A percentile compares a stretch with the other conserved stretches of the same genome.
These are phyloP conservation scores for Crepidodera aurea DNA, from an alignment of 2,888 invertebrate species.

Conservation along the genomic window DNA sequence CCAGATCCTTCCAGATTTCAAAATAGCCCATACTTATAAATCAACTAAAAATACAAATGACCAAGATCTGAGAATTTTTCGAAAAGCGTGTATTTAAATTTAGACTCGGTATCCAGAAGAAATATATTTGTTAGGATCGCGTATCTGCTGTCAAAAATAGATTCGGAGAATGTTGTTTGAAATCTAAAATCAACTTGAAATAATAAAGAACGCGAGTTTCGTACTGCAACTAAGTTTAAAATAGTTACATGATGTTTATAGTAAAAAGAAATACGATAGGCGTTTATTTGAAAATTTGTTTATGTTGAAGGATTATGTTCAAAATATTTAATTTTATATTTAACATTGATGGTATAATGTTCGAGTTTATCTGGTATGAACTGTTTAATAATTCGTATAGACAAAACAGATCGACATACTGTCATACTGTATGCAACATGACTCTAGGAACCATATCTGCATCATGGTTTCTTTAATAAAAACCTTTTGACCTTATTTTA, in stretches of 20 bases:
- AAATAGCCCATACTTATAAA: conserved; percentile 14
- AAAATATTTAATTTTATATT: not conserved
- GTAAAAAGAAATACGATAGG: too few relatives aligned
- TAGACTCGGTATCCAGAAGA: conserved; percentile 32
- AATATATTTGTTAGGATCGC: conserved; percentile 18
- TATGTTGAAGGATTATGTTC: not conserved
- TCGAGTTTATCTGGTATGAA: too few relatives aligned
- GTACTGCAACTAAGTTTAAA: conserved; percentile 2
- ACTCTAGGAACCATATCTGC: too few relatives aligned
- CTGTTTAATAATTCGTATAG: too few relatives aligned
- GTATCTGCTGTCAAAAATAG: conserved; percentile 29
- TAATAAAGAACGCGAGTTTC: conserved; percentile 1
- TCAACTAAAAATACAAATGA: conserved; percentile 37
- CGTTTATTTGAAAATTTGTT: not conserved
- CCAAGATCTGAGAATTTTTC: conserved; percentile 29
- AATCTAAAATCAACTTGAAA: conserved; percentile 23
- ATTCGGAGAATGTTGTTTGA: conserved; percentile 6
- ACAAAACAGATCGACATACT: too few relatives aligned
- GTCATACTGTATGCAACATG: too few relatives aligned
- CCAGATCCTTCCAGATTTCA: not conserved
- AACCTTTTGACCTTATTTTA: too few relatives aligned
- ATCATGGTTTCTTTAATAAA: too few relatives aligned
- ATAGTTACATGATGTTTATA: conserved; percentile 15
- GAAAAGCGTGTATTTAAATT: conserved; percentile 31
- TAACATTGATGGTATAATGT: not conserved